Base-by-base conservation (phyloP, 1,140 invertebrate genomes). In the Pseudoatta argentina region DNA sequence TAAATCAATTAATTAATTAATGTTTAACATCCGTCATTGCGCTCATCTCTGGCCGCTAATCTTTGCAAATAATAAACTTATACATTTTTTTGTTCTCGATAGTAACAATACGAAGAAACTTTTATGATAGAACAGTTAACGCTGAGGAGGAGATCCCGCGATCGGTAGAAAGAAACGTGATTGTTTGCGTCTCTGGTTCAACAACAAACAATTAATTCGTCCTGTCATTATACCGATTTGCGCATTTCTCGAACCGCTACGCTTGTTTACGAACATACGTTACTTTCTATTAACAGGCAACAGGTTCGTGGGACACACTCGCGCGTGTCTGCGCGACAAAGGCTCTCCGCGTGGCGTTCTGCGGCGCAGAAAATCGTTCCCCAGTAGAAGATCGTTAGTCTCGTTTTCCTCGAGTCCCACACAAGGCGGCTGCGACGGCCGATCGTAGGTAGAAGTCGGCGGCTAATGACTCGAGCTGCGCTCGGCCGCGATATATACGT, bases 351-450 rank as follows among this genome's bases (percentile, higher is more conserved):
- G 57, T 63, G 67, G 76, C 44, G 51, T 73, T 48, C 39, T 48
- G 24, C 59, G 44, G 30, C 24, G 30, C 14, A 78, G 86, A 87
- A 87, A 87, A 88, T 87, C 67, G 79, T 51, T 71, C 67, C 30
- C 82, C 21, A 34, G 39, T 57, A 27, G 44, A 24, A 39, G 71
- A 89, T 86, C 76, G 85, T 82, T 66, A 83, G 64, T 87, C 71
- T 66, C 61, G 78, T 89, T 89, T 86, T 87, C 75, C 63, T 72
- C 69, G 71, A 86, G 76, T 88, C 87, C 82, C 82, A 81, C 69
- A 81, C 59, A 34, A 57, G 48, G 27, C 44, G 39, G 64, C 30
- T n/a, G 21, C 34, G 59, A 67, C 53, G 66, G 79, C 10, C 59
- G 78, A 76, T 78, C 57, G 85, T 85, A 87, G 85, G 67, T 75